Conservation (phyloP, 2,888 invertebrate species). For the Protodeltote pygarga region DNA sequence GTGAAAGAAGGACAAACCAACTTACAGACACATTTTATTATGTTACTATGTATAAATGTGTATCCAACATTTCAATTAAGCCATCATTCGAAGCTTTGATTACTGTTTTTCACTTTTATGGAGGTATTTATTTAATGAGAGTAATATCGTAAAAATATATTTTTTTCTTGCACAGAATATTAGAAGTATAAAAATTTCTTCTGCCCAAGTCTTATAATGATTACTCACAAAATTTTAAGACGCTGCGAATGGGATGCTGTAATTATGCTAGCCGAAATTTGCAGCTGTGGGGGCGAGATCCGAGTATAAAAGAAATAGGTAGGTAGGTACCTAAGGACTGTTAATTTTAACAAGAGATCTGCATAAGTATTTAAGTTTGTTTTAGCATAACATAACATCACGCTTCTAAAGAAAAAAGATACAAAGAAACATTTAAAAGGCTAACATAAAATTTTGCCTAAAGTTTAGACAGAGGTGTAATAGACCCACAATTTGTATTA, state of each 20-base stretch:
- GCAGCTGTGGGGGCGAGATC: neutral
- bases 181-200: conserved; percentile 26
- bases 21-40: no score
- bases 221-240: conserved; percentile 22
- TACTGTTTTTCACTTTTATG: conserved; percentile 35
- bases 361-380: no score
- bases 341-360: no score
- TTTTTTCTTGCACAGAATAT: conserved; percentile 30
- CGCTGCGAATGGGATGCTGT: conserved; percentile 10
- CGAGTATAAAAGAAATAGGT: no score
- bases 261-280: conserved; percentile 22
- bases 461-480: no score
- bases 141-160: conserved; percentile 44
- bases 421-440: no score
- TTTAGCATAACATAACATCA: no score
- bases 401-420: no score
- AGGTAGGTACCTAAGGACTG: no score
- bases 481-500: no score
- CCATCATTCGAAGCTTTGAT: conserved; percentile 17
- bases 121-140: conserved; percentile 38
- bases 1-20: no score
- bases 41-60: conserved; percentile 2
- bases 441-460: no score
- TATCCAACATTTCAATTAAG: conserved; percentile 17
- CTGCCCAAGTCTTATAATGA: conserved; percentile 36